Conservation (phyloP, 2,113 vertebrate genomes). For the Python bivittatus region DNA sequence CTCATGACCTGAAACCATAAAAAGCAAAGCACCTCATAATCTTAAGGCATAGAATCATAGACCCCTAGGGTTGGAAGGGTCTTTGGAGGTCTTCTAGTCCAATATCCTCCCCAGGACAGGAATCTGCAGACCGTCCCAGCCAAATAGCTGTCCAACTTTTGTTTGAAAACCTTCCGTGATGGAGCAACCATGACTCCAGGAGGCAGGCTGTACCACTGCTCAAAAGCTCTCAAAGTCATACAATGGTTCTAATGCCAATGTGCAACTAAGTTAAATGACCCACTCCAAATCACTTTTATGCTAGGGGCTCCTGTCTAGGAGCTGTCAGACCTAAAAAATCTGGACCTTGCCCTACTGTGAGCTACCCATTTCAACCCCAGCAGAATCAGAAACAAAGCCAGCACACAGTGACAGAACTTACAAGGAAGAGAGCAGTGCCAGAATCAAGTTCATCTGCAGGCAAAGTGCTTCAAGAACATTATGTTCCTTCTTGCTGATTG, state of each 20-base stretch:
- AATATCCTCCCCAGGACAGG: background rate
- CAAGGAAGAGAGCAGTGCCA: no score
- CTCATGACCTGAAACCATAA: background rate
- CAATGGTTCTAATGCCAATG: background rate
- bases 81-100: no score
- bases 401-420: background rate
- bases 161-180: background rate
- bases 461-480: no score
- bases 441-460: no score
- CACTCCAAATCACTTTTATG: background rate
- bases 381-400: background rate
- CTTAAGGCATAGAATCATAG: background rate
- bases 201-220: background rate
- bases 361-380: background rate
- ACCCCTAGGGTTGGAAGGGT: background rate
- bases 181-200: background rate
- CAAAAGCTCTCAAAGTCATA: background rate
- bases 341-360: background rate
- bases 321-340: background rate
- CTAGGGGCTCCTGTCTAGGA: background rate
- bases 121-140: background rate
- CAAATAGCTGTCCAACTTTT: background rate
- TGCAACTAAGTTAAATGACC: background rate
- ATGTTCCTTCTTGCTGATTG: no score
- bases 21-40: background rate